Conservation (phyloP, 2,797 vertebrate genomes). For the Poliocrania exsul region DNA sequence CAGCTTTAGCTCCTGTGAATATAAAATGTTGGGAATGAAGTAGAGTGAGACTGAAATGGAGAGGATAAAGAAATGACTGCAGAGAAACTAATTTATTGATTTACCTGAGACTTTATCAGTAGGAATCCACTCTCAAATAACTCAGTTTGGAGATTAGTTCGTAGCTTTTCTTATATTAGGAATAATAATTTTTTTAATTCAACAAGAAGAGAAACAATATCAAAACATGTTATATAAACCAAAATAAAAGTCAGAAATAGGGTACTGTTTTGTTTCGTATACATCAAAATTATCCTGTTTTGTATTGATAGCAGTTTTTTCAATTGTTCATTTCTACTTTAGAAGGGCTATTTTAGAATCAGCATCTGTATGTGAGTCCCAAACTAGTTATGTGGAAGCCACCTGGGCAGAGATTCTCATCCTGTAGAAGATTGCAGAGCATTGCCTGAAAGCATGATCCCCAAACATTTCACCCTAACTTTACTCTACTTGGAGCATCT, state of each 20-base stretch:
- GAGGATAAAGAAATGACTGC: not conserved
- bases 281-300: not conserved
- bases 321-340: conserved; percentile 2
- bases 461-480: not conserved
- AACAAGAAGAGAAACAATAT: not conserved
- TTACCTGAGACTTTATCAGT: conserved; percentile 46
- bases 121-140: not conserved
- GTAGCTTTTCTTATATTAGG: not conserved
- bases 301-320: not conserved
- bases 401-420: not conserved
- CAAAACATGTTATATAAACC: not conserved
- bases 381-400: not conserved
- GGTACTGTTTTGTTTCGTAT: not conserved
- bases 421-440: not conserved
- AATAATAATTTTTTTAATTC: not conserved
- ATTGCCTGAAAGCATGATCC: not conserved
- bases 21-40: not conserved
- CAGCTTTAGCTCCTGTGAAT: not conserved
- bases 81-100: not conserved
- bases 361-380: conserved; percentile 31
- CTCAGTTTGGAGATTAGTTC: not conserved
- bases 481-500: not conserved
- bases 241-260: not conserved
- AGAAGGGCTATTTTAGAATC: conserved; percentile 38
- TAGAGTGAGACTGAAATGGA: not conserved